These are phyloP conservation scores for Paraescarpia echinospica DNA, from an alignment of 1,140 invertebrate species.

Conservation along the genomic window DNA sequence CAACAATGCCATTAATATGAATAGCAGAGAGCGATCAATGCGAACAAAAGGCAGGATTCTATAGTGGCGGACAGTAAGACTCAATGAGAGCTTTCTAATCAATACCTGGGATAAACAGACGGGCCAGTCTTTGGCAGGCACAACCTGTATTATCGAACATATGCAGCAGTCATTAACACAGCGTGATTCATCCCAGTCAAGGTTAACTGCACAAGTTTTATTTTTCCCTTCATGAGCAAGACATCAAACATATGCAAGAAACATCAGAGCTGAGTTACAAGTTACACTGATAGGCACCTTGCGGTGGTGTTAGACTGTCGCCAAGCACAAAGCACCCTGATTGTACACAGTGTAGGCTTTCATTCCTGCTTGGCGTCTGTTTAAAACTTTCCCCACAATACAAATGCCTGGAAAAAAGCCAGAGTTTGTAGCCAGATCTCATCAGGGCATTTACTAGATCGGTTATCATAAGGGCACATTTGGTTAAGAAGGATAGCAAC, in stretches of 20 bases:
- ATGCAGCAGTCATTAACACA: neutral
- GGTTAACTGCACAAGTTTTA: neutral
- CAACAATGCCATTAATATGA: conserved; percentile 18
- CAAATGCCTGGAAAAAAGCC: neutral
- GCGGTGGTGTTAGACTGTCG: neutral
- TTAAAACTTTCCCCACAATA: neutral
- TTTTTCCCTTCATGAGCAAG: neutral
- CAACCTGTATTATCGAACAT: neutral
- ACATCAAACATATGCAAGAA: neutral
- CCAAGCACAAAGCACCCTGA: neutral
- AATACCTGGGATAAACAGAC: neutral
- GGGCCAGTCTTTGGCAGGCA: neutral
- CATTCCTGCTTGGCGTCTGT: neutral
- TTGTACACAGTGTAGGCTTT: neutral
- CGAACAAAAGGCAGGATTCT: neutral
- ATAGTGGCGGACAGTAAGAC: conserved; percentile 3
- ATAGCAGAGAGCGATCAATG: conserved; percentile 7
- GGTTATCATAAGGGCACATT: neutral
- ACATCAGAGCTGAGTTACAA: neutral
- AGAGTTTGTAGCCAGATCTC: neutral
- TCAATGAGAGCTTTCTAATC: conserved; percentile 16
- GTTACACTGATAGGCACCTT: neutral
- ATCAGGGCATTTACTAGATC: neutral
- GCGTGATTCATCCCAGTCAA: neutral
- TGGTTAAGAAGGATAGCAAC: neutral